Base-by-base conservation (phyloP, 2,113 vertebrate genomes). In the Ariopsis seemanni region DNA sequence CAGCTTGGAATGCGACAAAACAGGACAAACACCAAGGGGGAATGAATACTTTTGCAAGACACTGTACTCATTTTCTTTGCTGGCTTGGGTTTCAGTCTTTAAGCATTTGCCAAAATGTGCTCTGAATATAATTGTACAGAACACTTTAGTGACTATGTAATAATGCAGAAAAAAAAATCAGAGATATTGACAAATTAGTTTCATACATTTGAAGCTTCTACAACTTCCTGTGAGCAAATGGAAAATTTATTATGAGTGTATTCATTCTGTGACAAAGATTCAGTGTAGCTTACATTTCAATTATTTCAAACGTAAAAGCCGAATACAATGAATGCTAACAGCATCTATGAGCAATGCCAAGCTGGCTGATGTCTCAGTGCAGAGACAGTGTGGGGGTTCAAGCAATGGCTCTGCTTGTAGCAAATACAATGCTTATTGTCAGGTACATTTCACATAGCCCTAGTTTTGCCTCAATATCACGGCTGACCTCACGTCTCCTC, bases 401-500 rank as follows among this genome's bases (percentile, higher is more conserved):
- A 79, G 69, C 58, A 53, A 34, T 52, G 50, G 75, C 58, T 63
- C 72, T 78, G 86, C 60, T 42, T 81, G 84, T 53, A 62, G 52
- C 1, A 7, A 78, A 88, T 83, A 75, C 88, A 85, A 88, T 88
- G 88, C 81, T 72, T 78, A 83, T 85, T 89, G 92, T 91, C 91
- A 92, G 52, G 55, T 90, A 85, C 83, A 63, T 86, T 89, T 89
- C 65, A n/a, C 80, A 58, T 65, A 62, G 50, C 27, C 85, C 34
- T 67, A 62, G 58, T 90, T 86, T 83, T 52, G 83, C 85, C 82
- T 88, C 87, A 86, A 77, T 86, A 88, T 89, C 89, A 80, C 55
- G 67, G 42, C 90, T 92, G 92, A 93, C 92, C 91, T 88, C 89
- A 89, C 42, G 57, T 93, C 90, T 92, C 91, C 91, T 93, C 91